Evolutionary conservation across 2,113 vertebrate species (phyloP).

Genomic region (Ammodramus savannarum): DNA sequence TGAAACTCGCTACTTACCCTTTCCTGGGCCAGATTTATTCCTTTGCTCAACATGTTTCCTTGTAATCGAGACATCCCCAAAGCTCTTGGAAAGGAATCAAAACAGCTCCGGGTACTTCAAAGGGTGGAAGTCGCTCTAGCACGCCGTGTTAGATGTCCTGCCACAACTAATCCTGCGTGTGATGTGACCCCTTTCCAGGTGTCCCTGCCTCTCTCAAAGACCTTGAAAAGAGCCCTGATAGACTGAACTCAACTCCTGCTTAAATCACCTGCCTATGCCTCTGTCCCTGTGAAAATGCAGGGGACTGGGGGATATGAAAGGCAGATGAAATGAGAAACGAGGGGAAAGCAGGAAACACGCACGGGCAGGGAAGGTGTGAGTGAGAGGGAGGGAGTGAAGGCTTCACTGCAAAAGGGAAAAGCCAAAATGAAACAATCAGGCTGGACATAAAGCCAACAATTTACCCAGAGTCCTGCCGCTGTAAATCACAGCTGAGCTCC

Average conservation of each 20-base stretch:
- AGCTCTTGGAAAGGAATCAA: constrained; percentile 46
- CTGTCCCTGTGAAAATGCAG: constrained; percentile 25
- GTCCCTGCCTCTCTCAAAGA: constrained; percentile 21
- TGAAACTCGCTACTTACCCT: neutral
- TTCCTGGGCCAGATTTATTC: constrained; percentile 16
- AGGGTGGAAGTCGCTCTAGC: neutral
- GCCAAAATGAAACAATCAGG: neutral
- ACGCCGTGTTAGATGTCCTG: neutral
- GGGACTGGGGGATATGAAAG: neutral
- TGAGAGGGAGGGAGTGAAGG: neutral
- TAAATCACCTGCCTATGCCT: neutral
- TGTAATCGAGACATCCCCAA: neutral
- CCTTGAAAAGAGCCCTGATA: constrained; percentile 39
- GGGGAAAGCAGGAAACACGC: neutral
- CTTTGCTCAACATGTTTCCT: neutral
- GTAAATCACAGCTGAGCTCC: neutral
- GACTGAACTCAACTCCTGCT: constrained; percentile 43
- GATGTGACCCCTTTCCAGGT: constrained; percentile 44
- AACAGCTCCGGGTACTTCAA: constrained; percentile 25
- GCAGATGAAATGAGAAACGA: constrained; percentile 20
- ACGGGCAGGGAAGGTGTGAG: neutral
- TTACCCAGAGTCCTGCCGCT: rapidly evolving
- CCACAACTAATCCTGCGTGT: neutral
- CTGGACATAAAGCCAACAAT: neutral
- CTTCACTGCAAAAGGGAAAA: constrained; percentile 7